Evolutionary conservation across 2,113 vertebrate genomes (phyloP).

Genomic region (Atherinomorus stipes): DNA sequence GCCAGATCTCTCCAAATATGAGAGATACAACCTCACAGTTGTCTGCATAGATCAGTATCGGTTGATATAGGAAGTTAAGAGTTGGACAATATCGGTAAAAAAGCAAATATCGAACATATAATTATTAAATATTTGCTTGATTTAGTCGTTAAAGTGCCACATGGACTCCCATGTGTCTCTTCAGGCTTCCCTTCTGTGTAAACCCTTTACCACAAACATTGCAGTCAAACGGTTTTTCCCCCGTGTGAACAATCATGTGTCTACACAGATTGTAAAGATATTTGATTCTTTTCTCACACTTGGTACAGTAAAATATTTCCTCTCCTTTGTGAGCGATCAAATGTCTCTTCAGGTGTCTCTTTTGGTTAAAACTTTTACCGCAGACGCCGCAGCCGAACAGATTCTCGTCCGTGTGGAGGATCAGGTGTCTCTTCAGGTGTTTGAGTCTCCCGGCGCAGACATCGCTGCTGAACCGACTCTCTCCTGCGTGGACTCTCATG

Average conservation of each 20-base stretch:
- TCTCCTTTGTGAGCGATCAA: not conserved
- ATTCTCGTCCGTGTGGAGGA: accelerated
- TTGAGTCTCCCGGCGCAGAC: not conserved
- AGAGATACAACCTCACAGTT: too few relatives aligned
- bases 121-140: too few relatives aligned
- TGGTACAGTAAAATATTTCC: not conserved
- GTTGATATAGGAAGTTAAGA: too few relatives aligned
- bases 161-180: too few relatives aligned
- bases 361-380: accelerated
- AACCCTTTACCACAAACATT: too few relatives aligned
- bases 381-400: slow-evolving; percentile 1
- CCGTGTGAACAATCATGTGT: not conserved
- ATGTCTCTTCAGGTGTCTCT: not conserved
- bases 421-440: not conserved
- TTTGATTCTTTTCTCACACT: not conserved
- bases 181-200: too few relatives aligned
- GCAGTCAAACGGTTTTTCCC: too few relatives aligned
- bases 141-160: too few relatives aligned
- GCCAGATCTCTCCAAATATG: too few relatives aligned
- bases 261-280: not conserved
- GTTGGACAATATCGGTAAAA: too few relatives aligned
- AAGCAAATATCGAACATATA: too few relatives aligned
- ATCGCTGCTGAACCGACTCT: not conserved
- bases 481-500: not conserved
- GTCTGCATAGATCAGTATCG: too few relatives aligned